Conservation (phyloP, 2,113 vertebrate genomes). For the Alexandromys fortis region DNA sequence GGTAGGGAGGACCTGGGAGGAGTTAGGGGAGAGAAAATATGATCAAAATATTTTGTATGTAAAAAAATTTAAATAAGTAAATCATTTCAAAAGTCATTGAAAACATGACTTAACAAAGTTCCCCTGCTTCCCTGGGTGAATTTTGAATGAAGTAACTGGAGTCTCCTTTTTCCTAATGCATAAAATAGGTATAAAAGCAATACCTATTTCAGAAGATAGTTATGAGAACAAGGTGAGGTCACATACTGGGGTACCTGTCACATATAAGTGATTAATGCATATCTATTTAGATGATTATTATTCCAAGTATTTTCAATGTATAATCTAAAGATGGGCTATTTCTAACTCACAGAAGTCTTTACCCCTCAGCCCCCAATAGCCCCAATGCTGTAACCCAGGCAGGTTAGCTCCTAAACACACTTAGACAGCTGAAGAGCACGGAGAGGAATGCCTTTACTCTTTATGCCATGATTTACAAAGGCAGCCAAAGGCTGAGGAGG, state of each 20-base stretch:
- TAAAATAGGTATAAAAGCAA: constrained; percentile 31
- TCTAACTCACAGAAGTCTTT: constrained; percentile 45
- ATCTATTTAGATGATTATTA: constrained; percentile 42
- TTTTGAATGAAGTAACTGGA: constrained; percentile 38
- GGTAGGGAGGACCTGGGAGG: not conserved
- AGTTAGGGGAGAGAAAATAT: not conserved
- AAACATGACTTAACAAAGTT: constrained; percentile 36
- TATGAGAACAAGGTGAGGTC: constrained; percentile 22
- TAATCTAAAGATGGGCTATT: constrained; percentile 52
- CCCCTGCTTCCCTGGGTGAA: not conserved
- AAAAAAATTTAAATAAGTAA: not conserved
- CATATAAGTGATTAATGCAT: constrained; percentile 39
- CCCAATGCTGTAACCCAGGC: not conserved
- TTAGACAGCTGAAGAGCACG: not conserved
- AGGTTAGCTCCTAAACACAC: constrained; percentile 34
- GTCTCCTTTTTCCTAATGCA: constrained; percentile 10
- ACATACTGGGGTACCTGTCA: constrained; percentile 35
- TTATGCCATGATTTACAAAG: constrained; percentile 23
- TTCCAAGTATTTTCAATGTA: constrained; percentile 29
- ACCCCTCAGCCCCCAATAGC: constrained; percentile 24
- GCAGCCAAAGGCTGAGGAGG: not conserved
- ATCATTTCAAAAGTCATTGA: constrained; percentile 14
- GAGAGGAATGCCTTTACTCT: not conserved
- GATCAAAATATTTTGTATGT: not conserved
- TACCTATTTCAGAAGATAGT: constrained; percentile 6